phyloP scores from a whole-genome alignment of 2,888 invertebrate species.

The Galerucella pusilla region DNA sequence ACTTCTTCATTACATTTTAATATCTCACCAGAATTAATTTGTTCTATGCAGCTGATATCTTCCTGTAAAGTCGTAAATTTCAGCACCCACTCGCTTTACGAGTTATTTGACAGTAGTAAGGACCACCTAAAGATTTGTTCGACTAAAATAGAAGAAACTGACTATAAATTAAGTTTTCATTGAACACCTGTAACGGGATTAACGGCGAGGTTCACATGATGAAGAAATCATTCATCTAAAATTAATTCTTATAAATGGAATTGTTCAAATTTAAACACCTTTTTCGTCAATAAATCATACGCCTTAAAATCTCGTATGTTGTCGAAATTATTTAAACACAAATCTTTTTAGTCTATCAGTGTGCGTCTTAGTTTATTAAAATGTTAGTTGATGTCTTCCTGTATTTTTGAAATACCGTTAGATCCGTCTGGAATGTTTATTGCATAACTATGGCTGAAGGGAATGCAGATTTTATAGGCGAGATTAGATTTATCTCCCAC shows the following conservation, averaged over 20 bases:
- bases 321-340: neutral
- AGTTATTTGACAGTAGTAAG: conserved; percentile 17
- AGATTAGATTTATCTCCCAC: conserved; percentile 2
- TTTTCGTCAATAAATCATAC: conserved; percentile 8
- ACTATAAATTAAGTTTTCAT: conserved; percentile 26
- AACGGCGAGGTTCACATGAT: conserved; percentile 3
- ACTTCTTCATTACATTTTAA: neutral
- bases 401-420: conserved; percentile 5
- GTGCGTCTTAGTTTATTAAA: neutral
- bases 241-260: conserved; percentile 13
- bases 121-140: conserved; percentile 39
- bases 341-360: neutral
- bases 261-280: conserved; percentile 9
- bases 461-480: conserved; percentile 7
- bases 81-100: conserved; percentile 26
- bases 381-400: conserved; percentile 1
- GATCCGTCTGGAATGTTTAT: conserved; percentile 6
- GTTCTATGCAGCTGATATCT: neutral
- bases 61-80: conserved; percentile 32
- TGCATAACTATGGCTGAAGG: conserved; percentile 3
- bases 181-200: conserved; percentile 22
- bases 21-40: neutral
- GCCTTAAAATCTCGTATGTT: neutral
- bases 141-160: conserved; percentile 31
- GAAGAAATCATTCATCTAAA: conserved; percentile 22